Evolutionary conservation across 2,797 vertebrate genomes (phyloP).

Genomic region (Clarias platycephalus): DNA sequence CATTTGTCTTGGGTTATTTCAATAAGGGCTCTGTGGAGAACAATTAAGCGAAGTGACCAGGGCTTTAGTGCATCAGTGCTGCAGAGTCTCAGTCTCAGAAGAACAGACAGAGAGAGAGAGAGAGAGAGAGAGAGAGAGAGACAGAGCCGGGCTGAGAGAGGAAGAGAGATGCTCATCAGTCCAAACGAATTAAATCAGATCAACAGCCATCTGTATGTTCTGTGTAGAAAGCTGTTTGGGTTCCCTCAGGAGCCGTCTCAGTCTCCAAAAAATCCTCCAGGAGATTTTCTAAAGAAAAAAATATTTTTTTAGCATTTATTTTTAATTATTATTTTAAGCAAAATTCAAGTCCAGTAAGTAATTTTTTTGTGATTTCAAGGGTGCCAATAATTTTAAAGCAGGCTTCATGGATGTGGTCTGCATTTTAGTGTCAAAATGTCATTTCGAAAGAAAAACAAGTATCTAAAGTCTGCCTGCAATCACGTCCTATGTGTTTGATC

Average conservation of each 20-base stretch:
- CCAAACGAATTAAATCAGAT: background rate
- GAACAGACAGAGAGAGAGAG: no score
- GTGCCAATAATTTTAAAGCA: background rate
- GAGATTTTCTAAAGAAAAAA: background rate
- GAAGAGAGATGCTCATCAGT: background rate
- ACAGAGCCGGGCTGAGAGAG: background rate
- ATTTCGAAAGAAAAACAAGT: no score
- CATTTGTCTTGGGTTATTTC: no score
- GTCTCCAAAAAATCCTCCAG: background rate
- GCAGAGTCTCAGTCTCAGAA: background rate
- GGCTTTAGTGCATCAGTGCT: background rate
- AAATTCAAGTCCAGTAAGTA: background rate
- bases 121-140: background rate
- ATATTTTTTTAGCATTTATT: background rate
- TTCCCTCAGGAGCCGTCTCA: background rate
- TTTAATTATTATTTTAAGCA: background rate
- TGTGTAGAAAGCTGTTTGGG: background rate
- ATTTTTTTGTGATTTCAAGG: background rate
- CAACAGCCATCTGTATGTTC: slow-evolving; percentile 2
- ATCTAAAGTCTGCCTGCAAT: no score
- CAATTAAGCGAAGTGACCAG: background rate
- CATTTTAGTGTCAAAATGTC: background rate
- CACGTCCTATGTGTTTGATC: no score
- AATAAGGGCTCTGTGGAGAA: background rate
- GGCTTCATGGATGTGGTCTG: background rate